phyloP scores from a whole-genome alignment of 2,888 invertebrate species.

The Aphidoletes aphidimyza region DNA sequence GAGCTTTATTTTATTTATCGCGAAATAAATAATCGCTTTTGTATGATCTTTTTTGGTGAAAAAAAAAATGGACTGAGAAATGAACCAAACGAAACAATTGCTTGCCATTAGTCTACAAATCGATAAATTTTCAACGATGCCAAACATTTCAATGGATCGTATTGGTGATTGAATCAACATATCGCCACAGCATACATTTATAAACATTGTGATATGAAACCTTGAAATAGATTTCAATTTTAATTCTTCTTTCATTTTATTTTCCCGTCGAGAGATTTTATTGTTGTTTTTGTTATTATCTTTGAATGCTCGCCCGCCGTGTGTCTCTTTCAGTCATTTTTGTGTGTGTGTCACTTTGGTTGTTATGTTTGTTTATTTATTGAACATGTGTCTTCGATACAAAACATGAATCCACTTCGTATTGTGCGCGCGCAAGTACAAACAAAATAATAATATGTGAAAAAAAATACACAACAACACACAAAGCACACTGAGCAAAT shows the following conservation, averaged over 20 bases:
- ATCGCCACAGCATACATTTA: not conserved
- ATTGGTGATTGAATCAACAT: not conserved
- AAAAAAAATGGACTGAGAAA: not conserved
- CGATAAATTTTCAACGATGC: not conserved
- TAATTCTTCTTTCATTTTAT: constrained; percentile 17
- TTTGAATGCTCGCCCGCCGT: no score
- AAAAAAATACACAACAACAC: not conserved
- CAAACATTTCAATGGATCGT: not conserved
- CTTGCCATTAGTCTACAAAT: not conserved
- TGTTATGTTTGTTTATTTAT: not conserved
- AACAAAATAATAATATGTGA: not conserved
- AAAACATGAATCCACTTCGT: not conserved
- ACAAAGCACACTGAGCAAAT: not conserved
- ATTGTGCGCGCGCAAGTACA: not conserved
- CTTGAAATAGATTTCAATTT: constrained; percentile 43
- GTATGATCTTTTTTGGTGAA: not conserved
- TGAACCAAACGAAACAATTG: not conserved
- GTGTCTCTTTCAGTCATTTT: not conserved
- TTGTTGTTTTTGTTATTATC: no score
- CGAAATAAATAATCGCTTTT: not conserved
- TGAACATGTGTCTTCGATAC: not conserved
- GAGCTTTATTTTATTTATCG: not conserved
- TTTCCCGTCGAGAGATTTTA: no score
- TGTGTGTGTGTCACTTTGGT: not conserved
- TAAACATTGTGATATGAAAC: not conserved